These are phyloP conservation scores for Pterocles burchelli DNA, from an alignment of 2,113 vertebrate genomes.

Conservation along the genomic window DNA sequence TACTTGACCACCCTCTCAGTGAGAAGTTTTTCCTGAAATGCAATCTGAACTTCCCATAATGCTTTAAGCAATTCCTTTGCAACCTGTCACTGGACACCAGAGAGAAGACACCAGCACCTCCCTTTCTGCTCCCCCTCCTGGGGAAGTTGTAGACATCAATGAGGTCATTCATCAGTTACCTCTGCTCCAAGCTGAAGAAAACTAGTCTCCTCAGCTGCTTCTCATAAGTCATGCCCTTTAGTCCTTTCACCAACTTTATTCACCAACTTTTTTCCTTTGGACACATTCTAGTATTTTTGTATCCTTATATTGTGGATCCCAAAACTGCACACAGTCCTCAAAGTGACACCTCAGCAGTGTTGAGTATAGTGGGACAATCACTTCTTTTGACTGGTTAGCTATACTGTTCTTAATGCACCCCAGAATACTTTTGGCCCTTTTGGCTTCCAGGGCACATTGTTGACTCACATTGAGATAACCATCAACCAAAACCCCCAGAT, in stretches of 20 bases:
- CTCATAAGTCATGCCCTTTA: not conserved
- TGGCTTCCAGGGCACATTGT: not conserved
- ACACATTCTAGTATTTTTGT: not conserved
- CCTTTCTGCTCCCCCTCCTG: not conserved
- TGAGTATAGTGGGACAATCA: not conserved
- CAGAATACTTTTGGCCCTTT: not conserved
- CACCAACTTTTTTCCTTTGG: not conserved
- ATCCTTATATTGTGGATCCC: not conserved
- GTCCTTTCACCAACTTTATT: not conserved
- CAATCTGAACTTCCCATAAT: not conserved
- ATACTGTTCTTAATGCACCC: not conserved
- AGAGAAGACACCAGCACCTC: not conserved
- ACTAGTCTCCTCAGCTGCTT: not conserved
- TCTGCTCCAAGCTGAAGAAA: not conserved
- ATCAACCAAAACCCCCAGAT: not conserved
- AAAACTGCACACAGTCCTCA: not conserved
- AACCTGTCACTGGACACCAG: not conserved
- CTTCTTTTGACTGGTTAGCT: not conserved
- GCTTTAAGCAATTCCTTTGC: not conserved
- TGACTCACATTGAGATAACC: not conserved
- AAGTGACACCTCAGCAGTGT: fast-evolving
- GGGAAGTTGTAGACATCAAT: not conserved
- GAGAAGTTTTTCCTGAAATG: not conserved
- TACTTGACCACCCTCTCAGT: not conserved
- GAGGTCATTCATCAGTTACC: fast-evolving